Percentiles rank a stretch among this genome's conserved stretches.
Conservation (phyloP, 2,888 invertebrate genomes). For the Macaria notata region DNA sequence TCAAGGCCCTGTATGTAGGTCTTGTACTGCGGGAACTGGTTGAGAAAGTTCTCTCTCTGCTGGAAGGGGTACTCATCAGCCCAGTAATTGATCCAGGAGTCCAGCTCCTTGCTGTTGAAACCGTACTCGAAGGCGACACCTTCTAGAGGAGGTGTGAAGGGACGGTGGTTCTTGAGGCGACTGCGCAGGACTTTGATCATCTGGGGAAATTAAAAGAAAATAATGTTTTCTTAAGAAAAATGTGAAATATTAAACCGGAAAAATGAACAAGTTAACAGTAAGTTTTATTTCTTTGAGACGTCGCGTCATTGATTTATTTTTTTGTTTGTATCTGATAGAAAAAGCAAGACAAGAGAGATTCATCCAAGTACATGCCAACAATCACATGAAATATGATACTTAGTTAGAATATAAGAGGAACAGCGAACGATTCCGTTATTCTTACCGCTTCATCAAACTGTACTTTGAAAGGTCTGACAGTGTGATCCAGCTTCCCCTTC, state of each 20-base stretch:
- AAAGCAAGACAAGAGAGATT: no score
- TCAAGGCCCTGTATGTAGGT: constrained; percentile 88
- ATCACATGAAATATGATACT: no score
- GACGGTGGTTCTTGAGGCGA: constrained; percentile 53
- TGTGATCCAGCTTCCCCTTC: constrained; percentile 70
- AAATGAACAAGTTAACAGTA: no score
- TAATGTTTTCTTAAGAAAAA: not conserved
- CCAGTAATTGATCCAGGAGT: constrained; percentile 89
- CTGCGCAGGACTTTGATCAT: constrained; percentile 54
- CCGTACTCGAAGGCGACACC: constrained; percentile 90
- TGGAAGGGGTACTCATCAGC: constrained; percentile 84
- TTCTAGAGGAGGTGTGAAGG: constrained; percentile 82
- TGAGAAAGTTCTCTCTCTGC: constrained; percentile 85
- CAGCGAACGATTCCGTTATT: no score
- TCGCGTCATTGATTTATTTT: no score
- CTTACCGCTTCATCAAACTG: constrained; percentile 81
- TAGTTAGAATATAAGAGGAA: no score
- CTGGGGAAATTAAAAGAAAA: constrained; percentile 40
- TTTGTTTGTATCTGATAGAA: no score
- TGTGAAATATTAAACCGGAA: no score
- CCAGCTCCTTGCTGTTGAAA: constrained; percentile 86
- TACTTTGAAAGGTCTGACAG: constrained; percentile 83
- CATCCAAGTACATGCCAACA: no score
- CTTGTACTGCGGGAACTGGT: constrained; percentile 88
- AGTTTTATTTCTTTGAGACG: no score